Percentiles rank a stretch among this genome's conserved stretches.
These are phyloP conservation scores for Drosophila merina DNA, from an alignment of 2,888 invertebrate species.

Conservation along the genomic window DNA sequence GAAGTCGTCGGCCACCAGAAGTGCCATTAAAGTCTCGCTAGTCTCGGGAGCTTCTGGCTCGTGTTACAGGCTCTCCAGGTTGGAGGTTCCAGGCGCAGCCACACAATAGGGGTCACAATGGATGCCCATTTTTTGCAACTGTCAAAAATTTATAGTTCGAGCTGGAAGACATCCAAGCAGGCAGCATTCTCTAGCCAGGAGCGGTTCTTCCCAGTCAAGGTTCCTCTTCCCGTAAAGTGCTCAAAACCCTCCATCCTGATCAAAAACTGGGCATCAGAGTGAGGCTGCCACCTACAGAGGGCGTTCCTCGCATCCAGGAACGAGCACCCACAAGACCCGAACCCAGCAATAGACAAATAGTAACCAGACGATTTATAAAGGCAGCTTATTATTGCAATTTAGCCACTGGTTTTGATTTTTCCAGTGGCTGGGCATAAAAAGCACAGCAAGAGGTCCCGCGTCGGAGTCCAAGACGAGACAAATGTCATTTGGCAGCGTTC, in stretches of 20 bases:
- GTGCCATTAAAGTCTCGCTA: constrained; percentile 56
- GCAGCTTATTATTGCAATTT: constrained; percentile 83
- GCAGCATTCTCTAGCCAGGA: constrained; percentile 52
- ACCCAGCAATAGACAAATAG: constrained; percentile 70
- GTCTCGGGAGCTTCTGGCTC: constrained; percentile 62
- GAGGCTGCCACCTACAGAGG: constrained; percentile 82
- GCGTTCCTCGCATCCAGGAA: constrained; percentile 54
- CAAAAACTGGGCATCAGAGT: constrained; percentile 29
- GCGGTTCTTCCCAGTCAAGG: constrained; percentile 29
- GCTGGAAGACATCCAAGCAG: constrained; percentile 40
- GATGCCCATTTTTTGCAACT: constrained; percentile 82
- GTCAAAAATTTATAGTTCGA: constrained; percentile 81
- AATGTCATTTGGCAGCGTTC: constrained; percentile 81
- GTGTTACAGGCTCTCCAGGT: constrained; percentile 66
- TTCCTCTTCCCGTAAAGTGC: too few relatives aligned
- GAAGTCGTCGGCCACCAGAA: constrained; percentile 42
- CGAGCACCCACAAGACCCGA: too few relatives aligned
- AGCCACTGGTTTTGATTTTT: constrained; percentile 83
- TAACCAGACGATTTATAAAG: constrained; percentile 74
- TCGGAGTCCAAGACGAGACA: constrained; percentile 58
- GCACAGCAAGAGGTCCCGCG: constrained; percentile 7
- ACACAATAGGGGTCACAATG: constrained; percentile 83
- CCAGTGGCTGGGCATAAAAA: constrained; percentile 44
- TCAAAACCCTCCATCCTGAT: too few relatives aligned
- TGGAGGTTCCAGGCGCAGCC: constrained; percentile 64